Evolutionary conservation across 1,140 invertebrate species (phyloP), one percentile per base, ranked within the genome.

Genomic region (Macrobrachium rosenbergii): DNA sequence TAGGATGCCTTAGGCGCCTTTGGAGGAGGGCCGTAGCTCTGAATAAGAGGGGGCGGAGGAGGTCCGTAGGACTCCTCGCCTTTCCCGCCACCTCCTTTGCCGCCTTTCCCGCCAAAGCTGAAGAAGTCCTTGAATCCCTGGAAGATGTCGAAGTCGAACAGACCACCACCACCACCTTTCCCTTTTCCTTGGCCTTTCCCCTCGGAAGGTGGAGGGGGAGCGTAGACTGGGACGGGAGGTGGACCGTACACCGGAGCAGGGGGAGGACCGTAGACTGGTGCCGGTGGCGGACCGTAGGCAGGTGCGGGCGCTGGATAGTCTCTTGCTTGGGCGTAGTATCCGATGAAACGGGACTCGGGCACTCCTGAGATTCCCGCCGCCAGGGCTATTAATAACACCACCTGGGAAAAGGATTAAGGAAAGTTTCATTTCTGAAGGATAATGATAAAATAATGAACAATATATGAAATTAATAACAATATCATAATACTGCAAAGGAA

Each of bases 61-160:
- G 69, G 69, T 8, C 69, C 69, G 11, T 72, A 72, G 3, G 69
- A 28, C 11, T 23, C 17, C 5, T 8, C 23, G 0, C 23, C 23
- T 14, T 23, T 43, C 2, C 23, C 23, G 21, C 37, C 37, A 6
- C 19, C 63, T 21, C 72, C 81, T 21, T 63, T 43, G 14, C 81
- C 81, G 52, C 81, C 81, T n/a, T 72, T 82, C n/a, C 67, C 80
- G 77, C 77, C 59, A 60, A 76, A 76, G 67, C 81, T 72, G 43
- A 45, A 58, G 8, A 69, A 17, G 52, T 69, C 80, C 21, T 43
- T 67, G 62, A 64, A n/a, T n/a, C 80, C 80, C n/a, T 82, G 19
- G 21, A 72, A 72, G 19, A 72, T 82, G 43, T 59, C 52, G 81
- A 45, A 52, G 64, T 82, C 67, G 43, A 69, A 52, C 19, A 72